These are phyloP conservation scores for Vesta saturnalis DNA, from an alignment of 2,888 invertebrate genomes.

Conservation along the genomic window DNA sequence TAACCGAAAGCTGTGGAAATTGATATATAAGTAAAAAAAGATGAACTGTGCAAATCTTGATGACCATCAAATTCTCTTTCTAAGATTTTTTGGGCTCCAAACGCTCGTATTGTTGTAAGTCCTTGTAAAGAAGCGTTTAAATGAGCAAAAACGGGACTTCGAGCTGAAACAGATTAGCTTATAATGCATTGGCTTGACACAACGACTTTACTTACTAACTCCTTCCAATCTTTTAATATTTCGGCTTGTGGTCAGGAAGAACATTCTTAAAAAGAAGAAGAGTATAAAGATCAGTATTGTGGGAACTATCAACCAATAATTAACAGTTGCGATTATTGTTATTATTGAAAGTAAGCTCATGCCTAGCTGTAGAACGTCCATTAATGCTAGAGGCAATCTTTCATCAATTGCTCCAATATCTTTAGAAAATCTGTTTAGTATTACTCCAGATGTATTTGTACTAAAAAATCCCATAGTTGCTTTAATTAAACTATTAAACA, in stretches of 20 bases:
- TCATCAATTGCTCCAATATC: constrained; percentile 83
- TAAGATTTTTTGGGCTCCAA: constrained; percentile 81
- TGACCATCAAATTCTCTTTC: constrained; percentile 83
- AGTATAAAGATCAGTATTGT: constrained; percentile 75
- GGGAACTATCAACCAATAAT: constrained; percentile 78
- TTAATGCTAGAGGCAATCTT: constrained; percentile 68
- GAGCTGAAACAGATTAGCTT: constrained; percentile 68
- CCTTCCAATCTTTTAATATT: constrained; percentile 85
- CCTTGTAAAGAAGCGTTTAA: constrained; percentile 90
- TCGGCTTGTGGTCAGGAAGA: constrained; percentile 83
- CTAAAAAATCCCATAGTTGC: constrained; percentile 91
- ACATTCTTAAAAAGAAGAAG: constrained; percentile 80
- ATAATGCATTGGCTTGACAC: not conserved
- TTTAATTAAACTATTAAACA: constrained; percentile 84
- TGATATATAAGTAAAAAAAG: constrained; percentile 91
- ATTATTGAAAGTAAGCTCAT: constrained; percentile 82
- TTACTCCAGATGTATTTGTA: constrained; percentile 82
- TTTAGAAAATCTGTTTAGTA: constrained; percentile 90
- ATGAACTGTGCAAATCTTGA: constrained; percentile 88
- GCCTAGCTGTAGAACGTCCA: constrained; percentile 77
- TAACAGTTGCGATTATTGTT: constrained; percentile 79
- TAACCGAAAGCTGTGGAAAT: constrained; percentile 94
- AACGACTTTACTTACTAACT: constrained; percentile 71
- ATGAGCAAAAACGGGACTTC: constrained; percentile 96
- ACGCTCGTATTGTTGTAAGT: constrained; percentile 90